Base-by-base conservation (phyloP, 1,140 invertebrate species). In the Archivesica marissinica region DNA sequence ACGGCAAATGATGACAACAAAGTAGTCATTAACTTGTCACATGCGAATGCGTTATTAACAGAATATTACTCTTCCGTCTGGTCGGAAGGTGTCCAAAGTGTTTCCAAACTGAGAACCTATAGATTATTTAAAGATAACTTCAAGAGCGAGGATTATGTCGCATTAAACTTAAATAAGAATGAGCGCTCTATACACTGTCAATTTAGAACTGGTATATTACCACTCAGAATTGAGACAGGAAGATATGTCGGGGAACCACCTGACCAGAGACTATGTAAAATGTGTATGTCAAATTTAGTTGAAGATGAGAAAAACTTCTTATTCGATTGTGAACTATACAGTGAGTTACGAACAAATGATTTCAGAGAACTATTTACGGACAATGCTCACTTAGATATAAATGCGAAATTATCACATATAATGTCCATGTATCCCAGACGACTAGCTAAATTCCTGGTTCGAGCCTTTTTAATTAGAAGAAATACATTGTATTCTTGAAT, bases 171-270 rank as follows among this genome's bases (percentile, higher is more conserved):
- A 20, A 61, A 20, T 20, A 61, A 61, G 33, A 61, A 61, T 20
- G 59, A 61, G 33, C 13, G 59, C 3, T 61, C 59, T 9, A 28
- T 61, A 33, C 23, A 30, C 13, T 33, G 59, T 35, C 59, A 61
- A 61, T 61, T 61, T 20, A 28, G 59, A 61, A 33, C 25, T 35
- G 59, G 59, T 39, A 66, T 66, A 20, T 23, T 66, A 39, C 33
- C 61, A 39, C 35, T 66, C 11, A 68, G 64, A 44, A 68, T 68
- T 68, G 64, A 68, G 41, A 68, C 64, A 4, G 64, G 64, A 23
- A 38, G 61, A 13, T 66, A 39, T n/a, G 20, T n/a, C n/a, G 61
- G 61, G 13, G 61, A 66, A 38, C 61, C 38, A n/a, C 61, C 30
- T 66, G 72, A 56, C 54, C 66, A 47, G 66, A 59, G 54, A 59